phyloP scores from a whole-genome alignment of 2,113 vertebrate species.

The Motacilla tschutschensis region DNA sequence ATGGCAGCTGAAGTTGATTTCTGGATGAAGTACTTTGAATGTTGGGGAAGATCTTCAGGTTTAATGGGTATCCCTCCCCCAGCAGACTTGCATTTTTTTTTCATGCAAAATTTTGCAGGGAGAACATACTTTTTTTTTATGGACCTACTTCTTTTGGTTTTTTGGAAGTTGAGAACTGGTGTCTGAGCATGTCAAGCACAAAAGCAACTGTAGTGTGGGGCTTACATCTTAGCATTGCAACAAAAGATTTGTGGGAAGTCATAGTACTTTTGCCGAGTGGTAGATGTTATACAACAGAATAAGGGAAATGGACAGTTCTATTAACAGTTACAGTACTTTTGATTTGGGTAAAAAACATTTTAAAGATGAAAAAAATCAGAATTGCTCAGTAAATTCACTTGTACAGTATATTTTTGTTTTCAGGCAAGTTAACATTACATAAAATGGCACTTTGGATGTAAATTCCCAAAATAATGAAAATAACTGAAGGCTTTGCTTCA shows the following conservation, averaged over 20 bases:
- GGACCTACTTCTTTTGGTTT: neutral
- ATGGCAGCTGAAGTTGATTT: slow-evolving; percentile 32
- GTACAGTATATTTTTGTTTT: neutral
- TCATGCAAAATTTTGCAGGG: neutral
- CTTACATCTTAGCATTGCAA: neutral
- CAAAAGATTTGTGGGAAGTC: neutral
- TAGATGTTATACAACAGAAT: neutral
- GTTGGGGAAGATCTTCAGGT: neutral
- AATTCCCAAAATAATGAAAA: neutral
- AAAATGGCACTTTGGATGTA: neutral
- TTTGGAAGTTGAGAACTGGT: neutral
- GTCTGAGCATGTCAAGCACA: neutral
- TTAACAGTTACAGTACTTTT: neutral
- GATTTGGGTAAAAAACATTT: neutral
- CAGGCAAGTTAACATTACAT: neutral
- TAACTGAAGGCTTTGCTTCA: neutral
- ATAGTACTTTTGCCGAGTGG: neutral
- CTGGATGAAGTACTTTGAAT: neutral
- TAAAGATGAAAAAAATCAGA: accelerated
- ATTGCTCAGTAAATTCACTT: neutral
- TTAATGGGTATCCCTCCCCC: neutral
- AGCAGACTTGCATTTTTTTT: neutral
- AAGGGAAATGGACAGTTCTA: neutral
- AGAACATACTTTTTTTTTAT: neutral
- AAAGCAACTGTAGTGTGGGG: neutral